Evolutionary conservation across 2,113 vertebrate species (phyloP).

Genomic region (Empidonax traillii): DNA sequence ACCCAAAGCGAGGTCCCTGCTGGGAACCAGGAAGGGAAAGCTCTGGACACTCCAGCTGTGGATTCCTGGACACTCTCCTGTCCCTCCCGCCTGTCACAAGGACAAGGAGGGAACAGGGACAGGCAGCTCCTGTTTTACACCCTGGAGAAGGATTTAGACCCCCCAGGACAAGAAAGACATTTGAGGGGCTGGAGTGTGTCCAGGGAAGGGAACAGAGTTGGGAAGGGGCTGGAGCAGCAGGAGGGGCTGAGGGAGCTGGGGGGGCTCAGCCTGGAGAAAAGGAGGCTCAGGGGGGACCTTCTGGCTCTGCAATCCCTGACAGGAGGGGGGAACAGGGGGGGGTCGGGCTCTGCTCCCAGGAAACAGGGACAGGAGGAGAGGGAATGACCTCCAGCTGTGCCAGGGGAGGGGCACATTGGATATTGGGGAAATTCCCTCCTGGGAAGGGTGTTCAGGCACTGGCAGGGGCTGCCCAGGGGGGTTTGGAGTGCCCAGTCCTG

Average conservation of each 20-base stretch:
- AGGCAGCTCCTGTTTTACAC: not conserved
- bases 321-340: not conserved
- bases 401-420: not conserved
- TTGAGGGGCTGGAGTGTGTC: fast-evolving
- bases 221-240: not conserved
- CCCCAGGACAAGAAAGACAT: not conserved
- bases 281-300: not conserved
- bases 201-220: fast-evolving
- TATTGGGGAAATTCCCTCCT: fast-evolving
- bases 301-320: not conserved
- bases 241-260: not conserved
- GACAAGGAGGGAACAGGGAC: not conserved
- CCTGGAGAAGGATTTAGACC: not conserved
- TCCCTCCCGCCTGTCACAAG: not conserved
- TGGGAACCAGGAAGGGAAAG: not conserved
- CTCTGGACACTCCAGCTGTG: fast-evolving
- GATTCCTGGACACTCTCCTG: not conserved
- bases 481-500: not conserved
- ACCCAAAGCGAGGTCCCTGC: not conserved
- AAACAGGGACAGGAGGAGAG: not conserved
- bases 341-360: not conserved
- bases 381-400: fast-evolving
- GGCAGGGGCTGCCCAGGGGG: not conserved
- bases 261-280: not conserved
- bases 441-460: not conserved